Conservation (phyloP, 2,113 vertebrate genomes). For the Osmerus eperlanus region DNA sequence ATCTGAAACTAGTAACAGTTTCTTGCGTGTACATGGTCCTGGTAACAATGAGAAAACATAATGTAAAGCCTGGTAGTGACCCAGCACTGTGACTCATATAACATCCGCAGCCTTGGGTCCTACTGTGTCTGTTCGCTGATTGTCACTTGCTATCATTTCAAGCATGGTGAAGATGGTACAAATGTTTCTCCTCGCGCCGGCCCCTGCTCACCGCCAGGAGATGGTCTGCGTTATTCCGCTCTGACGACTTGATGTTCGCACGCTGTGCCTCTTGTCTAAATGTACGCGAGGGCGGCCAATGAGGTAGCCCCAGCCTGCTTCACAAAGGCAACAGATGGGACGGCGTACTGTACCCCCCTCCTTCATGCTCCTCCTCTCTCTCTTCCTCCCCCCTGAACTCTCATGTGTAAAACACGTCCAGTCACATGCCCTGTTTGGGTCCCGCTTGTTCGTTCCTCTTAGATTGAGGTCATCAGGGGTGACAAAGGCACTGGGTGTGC, state of each 20-base stretch:
- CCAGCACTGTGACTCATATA: not conserved
- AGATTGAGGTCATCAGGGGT: no score
- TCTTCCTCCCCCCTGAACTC: not conserved
- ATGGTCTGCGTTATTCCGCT: not conserved
- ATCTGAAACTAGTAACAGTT: not conserved
- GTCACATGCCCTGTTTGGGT: not conserved
- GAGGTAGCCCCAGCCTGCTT: constrained; percentile 7
- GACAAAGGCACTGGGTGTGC: no score
- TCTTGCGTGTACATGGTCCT: no score
- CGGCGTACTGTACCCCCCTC: constrained; percentile 21
- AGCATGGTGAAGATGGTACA: not conserved
- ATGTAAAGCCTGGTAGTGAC: constrained; percentile 17
- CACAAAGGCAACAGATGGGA: constrained; percentile 38
- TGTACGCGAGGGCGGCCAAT: not conserved
- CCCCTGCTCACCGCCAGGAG: not conserved
- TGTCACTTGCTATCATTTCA: constrained; percentile 10
- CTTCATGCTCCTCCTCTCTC: not conserved
- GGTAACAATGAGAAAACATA: constrained; percentile 1
- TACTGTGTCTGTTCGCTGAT: not conserved
- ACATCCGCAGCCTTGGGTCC: not conserved
- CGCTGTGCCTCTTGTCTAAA: not conserved
- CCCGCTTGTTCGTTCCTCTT: no score
- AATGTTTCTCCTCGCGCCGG: not conserved
- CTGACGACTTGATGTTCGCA: not conserved
- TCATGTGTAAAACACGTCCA: not conserved